A percentile compares a stretch with the other conserved stretches of the same genome.
phyloP scores from a whole-genome alignment of 2,797 vertebrate genomes.

The Etheostoma nigrum region DNA sequence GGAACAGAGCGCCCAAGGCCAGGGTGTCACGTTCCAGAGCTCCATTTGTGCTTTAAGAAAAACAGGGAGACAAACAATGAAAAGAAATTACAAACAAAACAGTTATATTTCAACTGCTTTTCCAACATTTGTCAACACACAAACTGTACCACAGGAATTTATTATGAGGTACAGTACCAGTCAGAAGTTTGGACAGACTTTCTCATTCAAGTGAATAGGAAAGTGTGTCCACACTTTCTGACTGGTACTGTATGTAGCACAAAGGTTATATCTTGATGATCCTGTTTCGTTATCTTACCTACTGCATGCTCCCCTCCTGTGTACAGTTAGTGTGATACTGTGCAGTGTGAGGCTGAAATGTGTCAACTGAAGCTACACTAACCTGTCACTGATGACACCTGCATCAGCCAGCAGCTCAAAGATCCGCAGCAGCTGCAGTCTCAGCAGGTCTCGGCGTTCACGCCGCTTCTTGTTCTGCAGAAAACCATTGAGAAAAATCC shows the following conservation, averaged over 20 bases:
- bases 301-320: neutral
- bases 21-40: constrained; percentile 96
- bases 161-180: neutral
- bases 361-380: constrained; percentile 24
- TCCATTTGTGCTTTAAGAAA: constrained; percentile 90
- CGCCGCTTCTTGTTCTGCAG: constrained; percentile 96
- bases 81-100: constrained; percentile 18
- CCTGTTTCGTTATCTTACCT: neutral
- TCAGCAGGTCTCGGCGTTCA: constrained; percentile 93
- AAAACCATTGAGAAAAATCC: constrained; percentile 14
- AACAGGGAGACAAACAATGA: constrained; percentile 1
- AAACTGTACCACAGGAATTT: neutral
- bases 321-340: neutral
- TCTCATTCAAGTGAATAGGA: too few species aligned
- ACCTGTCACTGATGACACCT: constrained; percentile 98
- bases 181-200: too few species aligned
- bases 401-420: constrained; percentile 98
- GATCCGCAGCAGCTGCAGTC: constrained; percentile 94
- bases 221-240: too few species aligned
- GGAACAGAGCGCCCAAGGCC: constrained; percentile 96
- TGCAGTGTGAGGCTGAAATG: constrained; percentile 1
- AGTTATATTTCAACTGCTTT: constrained; percentile 1
- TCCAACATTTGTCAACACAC: neutral
- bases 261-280: neutral
- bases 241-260: neutral